Conservation (phyloP, 2,888 invertebrate species). For the Mythimna impura region DNA sequence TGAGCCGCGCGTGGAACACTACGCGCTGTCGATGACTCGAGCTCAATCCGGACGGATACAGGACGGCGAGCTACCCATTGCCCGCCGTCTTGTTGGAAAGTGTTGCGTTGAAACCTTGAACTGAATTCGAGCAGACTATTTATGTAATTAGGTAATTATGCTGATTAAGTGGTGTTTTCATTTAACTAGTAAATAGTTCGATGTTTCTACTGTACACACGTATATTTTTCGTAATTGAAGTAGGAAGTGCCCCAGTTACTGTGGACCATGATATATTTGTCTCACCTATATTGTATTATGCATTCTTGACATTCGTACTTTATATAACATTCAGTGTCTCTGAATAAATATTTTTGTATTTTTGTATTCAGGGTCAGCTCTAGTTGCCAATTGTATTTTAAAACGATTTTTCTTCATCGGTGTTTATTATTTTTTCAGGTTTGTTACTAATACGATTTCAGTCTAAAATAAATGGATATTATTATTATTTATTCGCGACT, state of each 20-base stretch:
- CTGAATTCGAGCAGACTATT: conserved; percentile 30
- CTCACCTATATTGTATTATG: conserved; percentile 4
- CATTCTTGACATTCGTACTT: not conserved
- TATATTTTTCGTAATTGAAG: conserved; percentile 10
- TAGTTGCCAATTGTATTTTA: not conserved
- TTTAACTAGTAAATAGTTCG: conserved; percentile 9
- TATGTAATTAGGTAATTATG: conserved; percentile 10
- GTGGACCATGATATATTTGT: not conserved
- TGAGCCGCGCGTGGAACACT: too few species aligned
- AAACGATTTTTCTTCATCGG: too few species aligned
- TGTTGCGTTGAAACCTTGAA: conserved; percentile 36
- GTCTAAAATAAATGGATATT: too few species aligned
- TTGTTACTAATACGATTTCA: too few species aligned
- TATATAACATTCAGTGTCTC: not conserved
- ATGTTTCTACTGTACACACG: not conserved
- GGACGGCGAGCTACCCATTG: too few species aligned
- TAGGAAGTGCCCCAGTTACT: conserved; percentile 24
- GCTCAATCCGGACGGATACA: too few species aligned
- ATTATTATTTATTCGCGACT: not conserved
- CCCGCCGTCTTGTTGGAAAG: too few species aligned
- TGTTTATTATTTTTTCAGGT: too few species aligned
- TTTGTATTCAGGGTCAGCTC: conserved; percentile 16
- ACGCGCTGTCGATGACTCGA: too few species aligned
- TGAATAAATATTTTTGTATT: not conserved
- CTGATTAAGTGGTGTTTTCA: conserved; percentile 13